Base-by-base conservation (phyloP, 2,113 vertebrate genomes). In the Tautogolabrus adspersus region DNA sequence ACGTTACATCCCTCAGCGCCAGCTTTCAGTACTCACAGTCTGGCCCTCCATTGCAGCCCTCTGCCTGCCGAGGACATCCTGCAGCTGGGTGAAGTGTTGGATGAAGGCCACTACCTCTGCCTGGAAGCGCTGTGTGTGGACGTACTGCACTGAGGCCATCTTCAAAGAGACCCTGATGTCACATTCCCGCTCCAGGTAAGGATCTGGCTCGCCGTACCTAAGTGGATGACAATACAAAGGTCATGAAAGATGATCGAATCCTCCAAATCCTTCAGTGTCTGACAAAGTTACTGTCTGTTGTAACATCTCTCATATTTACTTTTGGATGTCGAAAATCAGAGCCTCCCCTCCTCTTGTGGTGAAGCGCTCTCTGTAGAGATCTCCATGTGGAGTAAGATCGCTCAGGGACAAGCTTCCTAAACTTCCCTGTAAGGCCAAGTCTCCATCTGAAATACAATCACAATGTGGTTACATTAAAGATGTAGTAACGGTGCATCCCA, bases 101-200 rank as follows among this genome's bases (percentile, higher is more conserved):
- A 99, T 95, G 78, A 99, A 99, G 22, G 98, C 93, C 55, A 98
- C 96, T 86, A 99, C 96, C 87, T 99, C 98, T 0, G 96, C 95
- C 92, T 99, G 98, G 85, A 99, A 99, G 56, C 98, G 98, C 91
- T 99, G 98, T 0, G 98, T 99, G 74, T 99, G 98, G 38, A 99
- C 96, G 0, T 99, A 99, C 91, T 97, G 98, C 9, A 99, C 98
- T 0, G 98, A 99, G 0, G 98, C 97, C 97, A 99, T 99, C 60
- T 95, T 92, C 0, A 99, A 87, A 23, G 87, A 95, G 59, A 99
- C 93, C 0, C 94, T 95, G 0, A 96, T n/a, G 60, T 99, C 98
- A 12, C 93, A 97, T 1, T 97, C 96, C 4, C 97, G 88, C 74
- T 93, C 90, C 15, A 98, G 93, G 70, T 81, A 51, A 0, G 94